Base-by-base conservation (phyloP, 1,140 invertebrate genomes). In the Drosophila takahashii region DNA sequence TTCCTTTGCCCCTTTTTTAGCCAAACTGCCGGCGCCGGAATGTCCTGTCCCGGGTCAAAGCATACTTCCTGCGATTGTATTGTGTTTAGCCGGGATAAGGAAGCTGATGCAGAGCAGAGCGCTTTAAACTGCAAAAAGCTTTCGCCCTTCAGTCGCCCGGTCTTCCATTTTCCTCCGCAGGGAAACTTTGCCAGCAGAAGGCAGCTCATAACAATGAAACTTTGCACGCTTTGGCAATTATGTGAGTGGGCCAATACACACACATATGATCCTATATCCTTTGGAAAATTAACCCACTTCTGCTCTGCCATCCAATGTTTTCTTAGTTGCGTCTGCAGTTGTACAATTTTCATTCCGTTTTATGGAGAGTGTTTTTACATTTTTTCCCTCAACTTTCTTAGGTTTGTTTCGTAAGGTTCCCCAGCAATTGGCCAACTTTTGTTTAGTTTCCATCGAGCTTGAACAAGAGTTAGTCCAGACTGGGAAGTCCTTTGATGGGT, bases 201-300 rank as follows among this genome's bases (percentile, higher is more conserved):
- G 58, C 54, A 74, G 64, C 74, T 58, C 74, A 81, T 81, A 85
- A 81, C 83, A 85, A 86, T 87, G 83, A 75, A 87, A 83, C 60
- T 86, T 75, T 86, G 62, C 58, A 71, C 70, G 76, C 50, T 76
- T 78, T 75, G 74, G 65, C 83, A 87, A 87, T 87, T 76, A 69
- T 79, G 61, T 53, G 58, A 67, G 60, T 79, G 53, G 59, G 53
- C 50, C 42, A 69, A 69, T 44, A 56, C 50, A 70, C 39, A 64
- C 59, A 44, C 39, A 57, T 37, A 36, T 15, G 42, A 45, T 22
- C 56, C 53, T 42, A 69, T 69, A 62, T 71, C 54, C 74, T 79
- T 79, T 69, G 65, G 65, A 74, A 89, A 86, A 86, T 86, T 86
- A 86, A 86, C 83, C 83, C 84, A 83, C 79, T 87, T 86, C 78